These are phyloP conservation scores for Propithecus deckenii DNA, from an alignment of 2,797 vertebrate species.

Conservation along the genomic window DNA sequence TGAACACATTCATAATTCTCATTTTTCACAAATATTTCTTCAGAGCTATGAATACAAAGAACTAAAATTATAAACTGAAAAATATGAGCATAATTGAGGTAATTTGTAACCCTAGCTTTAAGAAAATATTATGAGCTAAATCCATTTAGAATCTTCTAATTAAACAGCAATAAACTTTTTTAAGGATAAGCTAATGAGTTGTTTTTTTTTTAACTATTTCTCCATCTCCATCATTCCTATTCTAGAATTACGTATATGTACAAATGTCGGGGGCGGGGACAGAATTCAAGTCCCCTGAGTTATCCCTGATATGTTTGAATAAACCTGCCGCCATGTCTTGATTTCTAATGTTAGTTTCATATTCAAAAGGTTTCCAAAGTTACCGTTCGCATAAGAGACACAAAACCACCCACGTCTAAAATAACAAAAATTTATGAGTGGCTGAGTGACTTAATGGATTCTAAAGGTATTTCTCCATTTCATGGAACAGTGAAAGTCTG, in stretches of 20 bases:
- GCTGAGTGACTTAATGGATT: background rate
- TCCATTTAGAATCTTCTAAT: background rate
- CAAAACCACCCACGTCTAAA: background rate
- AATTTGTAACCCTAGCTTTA: background rate
- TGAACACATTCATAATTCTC: background rate
- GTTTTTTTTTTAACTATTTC: background rate
- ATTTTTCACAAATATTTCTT: background rate
- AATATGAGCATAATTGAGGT: background rate
- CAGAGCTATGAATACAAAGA: background rate
- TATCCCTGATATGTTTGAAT: background rate
- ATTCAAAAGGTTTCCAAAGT: background rate
- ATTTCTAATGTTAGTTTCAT: slow-evolving; percentile 14
- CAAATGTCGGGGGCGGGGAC: background rate
- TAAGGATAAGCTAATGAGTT: background rate
- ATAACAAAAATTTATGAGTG: background rate
- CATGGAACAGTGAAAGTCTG: background rate
- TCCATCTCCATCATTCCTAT: background rate
- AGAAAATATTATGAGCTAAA: background rate
- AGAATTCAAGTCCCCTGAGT: background rate
- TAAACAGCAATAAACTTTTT: background rate
- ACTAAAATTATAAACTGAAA: background rate
- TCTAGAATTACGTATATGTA: background rate
- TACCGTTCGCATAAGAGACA: background rate
- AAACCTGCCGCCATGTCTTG: background rate
- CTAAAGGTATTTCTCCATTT: background rate